Conservation (phyloP, 2,888 invertebrate genomes). For the Pyrgus malvae region DNA sequence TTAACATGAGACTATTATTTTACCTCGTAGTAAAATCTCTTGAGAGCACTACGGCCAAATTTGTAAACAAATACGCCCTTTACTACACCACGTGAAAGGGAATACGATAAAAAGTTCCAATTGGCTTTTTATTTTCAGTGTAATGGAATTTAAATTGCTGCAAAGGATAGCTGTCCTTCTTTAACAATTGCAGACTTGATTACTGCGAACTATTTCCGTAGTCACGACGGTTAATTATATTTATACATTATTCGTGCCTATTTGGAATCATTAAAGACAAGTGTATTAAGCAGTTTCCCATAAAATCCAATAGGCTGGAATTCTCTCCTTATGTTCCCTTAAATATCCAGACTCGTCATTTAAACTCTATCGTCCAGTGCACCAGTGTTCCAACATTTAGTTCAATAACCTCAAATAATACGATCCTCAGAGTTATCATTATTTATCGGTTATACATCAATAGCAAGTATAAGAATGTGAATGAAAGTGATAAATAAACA, state of each 20-base stretch:
- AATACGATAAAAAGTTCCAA: constrained; percentile 52
- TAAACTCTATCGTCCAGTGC: neutral
- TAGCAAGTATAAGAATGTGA: no score
- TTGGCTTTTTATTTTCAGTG: constrained; percentile 66
- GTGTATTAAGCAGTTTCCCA: constrained; percentile 29
- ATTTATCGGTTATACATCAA: no score
- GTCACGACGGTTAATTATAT: constrained; percentile 71
- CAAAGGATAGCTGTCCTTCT: constrained; percentile 64
- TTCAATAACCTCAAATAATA: neutral
- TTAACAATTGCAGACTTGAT: constrained; percentile 61
- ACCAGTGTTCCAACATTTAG: neutral
- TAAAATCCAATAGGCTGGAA: constrained; percentile 19
- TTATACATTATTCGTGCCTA: constrained; percentile 50
- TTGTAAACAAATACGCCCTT: constrained; percentile 2
- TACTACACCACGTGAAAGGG: constrained; percentile 20
- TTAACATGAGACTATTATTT: no score
- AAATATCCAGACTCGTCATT: neutral
- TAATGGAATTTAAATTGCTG: constrained; percentile 71
- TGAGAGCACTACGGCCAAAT: neutral
- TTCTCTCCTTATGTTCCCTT: constrained; percentile 8
- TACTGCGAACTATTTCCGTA: constrained; percentile 56
- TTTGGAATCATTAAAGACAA: constrained; percentile 39
- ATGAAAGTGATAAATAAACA: no score
- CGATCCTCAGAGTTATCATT: no score
- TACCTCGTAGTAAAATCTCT: no score